Conservation (phyloP, 2,888 invertebrate species). For the Drosophila quasianomalipes region DNA sequence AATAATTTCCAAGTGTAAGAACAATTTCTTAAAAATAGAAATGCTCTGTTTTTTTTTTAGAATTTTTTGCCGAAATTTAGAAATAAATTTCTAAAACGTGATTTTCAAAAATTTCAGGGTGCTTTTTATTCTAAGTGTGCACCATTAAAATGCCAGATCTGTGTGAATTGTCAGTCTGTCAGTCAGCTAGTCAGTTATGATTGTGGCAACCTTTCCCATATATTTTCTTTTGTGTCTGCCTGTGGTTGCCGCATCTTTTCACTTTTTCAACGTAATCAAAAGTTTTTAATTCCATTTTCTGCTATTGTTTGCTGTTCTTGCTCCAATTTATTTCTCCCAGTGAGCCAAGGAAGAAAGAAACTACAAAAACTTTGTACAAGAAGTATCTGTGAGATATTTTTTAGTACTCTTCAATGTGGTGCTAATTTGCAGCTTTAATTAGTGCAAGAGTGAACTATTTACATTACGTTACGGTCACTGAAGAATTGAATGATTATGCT, state of each 20-base stretch:
- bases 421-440: slow-evolving; percentile 7
- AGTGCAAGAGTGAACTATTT: neutral
- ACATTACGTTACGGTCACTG: neutral
- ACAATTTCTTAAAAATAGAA: too few species aligned
- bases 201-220: slow-evolving; percentile 44
- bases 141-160: slow-evolving; percentile 32
- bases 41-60: neutral
- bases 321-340: neutral
- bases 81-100: neutral
- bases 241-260: slow-evolving; percentile 22
- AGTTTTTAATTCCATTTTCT: slow-evolving; percentile 63
- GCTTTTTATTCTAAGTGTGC: neutral
- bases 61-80: neutral
- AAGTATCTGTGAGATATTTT: slow-evolving; percentile 14
- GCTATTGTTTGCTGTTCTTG: neutral
- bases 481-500: neutral
- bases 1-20: too few species aligned
- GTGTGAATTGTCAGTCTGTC: slow-evolving; percentile 14
- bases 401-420: neutral
- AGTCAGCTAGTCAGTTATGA: slow-evolving; percentile 46
- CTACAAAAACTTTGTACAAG: neutral
- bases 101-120: neutral
- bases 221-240: slow-evolving; percentile 26
- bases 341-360: neutral
- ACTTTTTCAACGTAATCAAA: slow-evolving; percentile 64